Percentiles rank a stretch among this genome's conserved stretches.
These are phyloP conservation scores for Heliopora coerulea DNA, from an alignment of 92 coral and sea anemone species.

Conservation along the genomic window DNA sequence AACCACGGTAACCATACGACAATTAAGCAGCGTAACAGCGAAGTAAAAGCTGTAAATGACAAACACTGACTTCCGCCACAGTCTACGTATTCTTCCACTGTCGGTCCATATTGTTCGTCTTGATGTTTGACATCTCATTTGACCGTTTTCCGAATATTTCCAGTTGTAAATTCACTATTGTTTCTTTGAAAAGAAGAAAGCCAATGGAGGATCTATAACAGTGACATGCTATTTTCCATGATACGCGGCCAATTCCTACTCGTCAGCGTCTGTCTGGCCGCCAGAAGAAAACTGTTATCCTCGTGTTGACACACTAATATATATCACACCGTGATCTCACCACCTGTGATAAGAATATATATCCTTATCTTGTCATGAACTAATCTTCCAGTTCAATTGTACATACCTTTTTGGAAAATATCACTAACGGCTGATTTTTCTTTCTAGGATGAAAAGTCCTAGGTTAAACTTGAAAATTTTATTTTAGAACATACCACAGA, in stretches of 20 bases:
- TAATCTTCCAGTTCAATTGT: background rate
- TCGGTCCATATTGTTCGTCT: background rate
- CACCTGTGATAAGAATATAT: background rate
- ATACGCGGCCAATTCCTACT: too few relatives aligned
- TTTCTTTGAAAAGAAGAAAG: background rate
- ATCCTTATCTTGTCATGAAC: background rate
- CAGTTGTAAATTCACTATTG: background rate
- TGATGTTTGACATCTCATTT: constrained; percentile 6
- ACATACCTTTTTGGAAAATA: too few relatives aligned
- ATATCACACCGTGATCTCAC: too few relatives aligned
- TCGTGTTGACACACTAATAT: too few relatives aligned
- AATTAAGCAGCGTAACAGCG: background rate
- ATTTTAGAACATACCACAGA: too few relatives aligned
- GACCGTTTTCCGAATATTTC: background rate
- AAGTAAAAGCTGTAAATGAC: constrained; percentile 12
- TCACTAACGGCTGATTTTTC: too few relatives aligned
- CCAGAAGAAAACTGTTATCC: too few relatives aligned
- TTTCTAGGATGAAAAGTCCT: too few relatives aligned
- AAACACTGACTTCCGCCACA: background rate
- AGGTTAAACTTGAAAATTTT: too few relatives aligned
- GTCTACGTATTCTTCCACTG: background rate
- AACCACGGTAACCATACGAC: background rate
- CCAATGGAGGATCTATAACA: background rate
- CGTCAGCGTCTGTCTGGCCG: too few relatives aligned
- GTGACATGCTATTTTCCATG: too few relatives aligned